These are phyloP conservation scores for Neosalanx taihuensis DNA, from an alignment of 2,797 vertebrate genomes.

Conservation along the genomic window DNA sequence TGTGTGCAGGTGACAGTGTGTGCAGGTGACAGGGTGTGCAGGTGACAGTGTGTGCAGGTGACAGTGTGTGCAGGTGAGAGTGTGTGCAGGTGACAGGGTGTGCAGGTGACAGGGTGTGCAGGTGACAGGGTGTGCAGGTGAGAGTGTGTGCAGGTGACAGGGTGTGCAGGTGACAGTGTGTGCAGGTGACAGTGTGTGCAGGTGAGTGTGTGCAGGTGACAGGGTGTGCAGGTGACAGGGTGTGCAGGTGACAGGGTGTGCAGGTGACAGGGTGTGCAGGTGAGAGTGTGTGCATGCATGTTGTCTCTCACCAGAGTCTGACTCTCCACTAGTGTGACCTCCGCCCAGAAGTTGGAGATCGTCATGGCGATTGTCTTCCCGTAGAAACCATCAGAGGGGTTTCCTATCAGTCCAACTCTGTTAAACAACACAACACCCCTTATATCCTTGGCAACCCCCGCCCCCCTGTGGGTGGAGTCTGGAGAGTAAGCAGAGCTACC, in stretches of 20 bases:
- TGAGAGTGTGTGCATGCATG: neutral
- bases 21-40: too few relatives aligned
- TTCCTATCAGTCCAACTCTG: slow-evolving; percentile 82
- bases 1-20: too few relatives aligned
- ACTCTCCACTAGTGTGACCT: slow-evolving; percentile 78
- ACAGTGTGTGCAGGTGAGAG: neutral
- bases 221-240: too few relatives aligned
- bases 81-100: neutral
- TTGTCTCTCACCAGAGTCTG: slow-evolving; percentile 72
- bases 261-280: too few relatives aligned
- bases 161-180: too few relatives aligned
- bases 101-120: neutral
- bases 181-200: neutral
- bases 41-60: neutral
- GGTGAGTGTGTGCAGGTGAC: neutral
- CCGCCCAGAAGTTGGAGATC: slow-evolving; percentile 84
- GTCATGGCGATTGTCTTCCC: slow-evolving; percentile 85
- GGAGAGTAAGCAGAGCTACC: slow-evolving; percentile 53
- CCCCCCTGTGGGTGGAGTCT: neutral
- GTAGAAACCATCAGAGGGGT: slow-evolving; percentile 82
- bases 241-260: neutral
- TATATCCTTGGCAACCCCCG: neutral
- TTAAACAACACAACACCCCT: neutral
- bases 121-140: too few relatives aligned
- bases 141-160: too few relatives aligned